Evolutionary conservation across 2,113 vertebrate genomes (phyloP), one percentile per base, ranked within the genome.

Genomic region (Anguilla japonica): DNA sequence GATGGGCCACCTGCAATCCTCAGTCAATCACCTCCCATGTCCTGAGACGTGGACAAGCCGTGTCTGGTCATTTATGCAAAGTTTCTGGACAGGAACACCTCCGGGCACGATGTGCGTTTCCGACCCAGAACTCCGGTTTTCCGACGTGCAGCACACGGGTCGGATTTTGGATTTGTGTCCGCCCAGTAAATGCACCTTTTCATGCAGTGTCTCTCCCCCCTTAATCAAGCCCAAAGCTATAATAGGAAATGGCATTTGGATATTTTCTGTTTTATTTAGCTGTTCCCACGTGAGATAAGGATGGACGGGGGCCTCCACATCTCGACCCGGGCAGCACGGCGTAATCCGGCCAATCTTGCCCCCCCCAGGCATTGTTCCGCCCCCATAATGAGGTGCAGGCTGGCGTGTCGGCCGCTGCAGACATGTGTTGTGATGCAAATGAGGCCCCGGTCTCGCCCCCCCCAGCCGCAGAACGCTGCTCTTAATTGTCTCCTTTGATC

Each of bases 401-500:
- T 89, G 90, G 88, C 82, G 81, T 84, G 88, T 83, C 88, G 90
- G 79, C 86, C 90, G 89, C 89, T 88, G 90, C 89, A 90, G 87
- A 88, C 79, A 82, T 91, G 93, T 91, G 93, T 95, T 95, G 94
- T 94, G 94, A 96, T 95, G 94, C 91, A 96, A 95, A 96, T 95
- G 91, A 96, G 92, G 90, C 91, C 91, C 89, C 87, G 39, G 89
- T 88, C 92, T 91, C 91, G 90, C 92, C 85, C 90, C 89, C 89
- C 90, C 91, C 91, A 89, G 89, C 85, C 83, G 91, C 83, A 85
- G 85, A 87, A 86, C 87, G 83, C 75, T 85, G 78, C 83, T 87
- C 90, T 91, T 95, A 95, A 96, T 95, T 94, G 94, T 94, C 92
- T 89, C 94, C 94, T 96, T 96, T 95, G 94, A 96, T 95, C 94